Base-by-base conservation (phyloP, 2,888 invertebrate species). In the Macroteleia sp. region DNA sequence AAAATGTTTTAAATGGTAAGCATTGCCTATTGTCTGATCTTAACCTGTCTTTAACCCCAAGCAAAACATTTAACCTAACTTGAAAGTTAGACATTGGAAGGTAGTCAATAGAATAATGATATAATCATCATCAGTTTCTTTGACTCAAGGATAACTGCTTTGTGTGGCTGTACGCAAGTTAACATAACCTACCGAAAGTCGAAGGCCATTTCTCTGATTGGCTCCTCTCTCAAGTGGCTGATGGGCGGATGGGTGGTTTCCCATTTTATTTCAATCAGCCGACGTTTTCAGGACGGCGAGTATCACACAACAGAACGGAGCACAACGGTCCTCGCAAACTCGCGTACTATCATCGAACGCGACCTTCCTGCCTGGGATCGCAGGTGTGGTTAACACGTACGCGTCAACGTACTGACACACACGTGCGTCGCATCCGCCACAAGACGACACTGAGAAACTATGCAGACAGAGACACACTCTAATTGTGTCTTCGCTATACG, bases 221-320 rank as follows among this genome's bases (percentile, higher is more conserved):
- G 88, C 86, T 80, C 94, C 94, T 91, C 95, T 93, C 90, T 96
- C 96, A 91, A 96, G 93, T 85, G 96, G 96, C 92, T 96, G 95
- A 92, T 96, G 96, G 88, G 96, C 95, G 84, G 96, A 96, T 88
- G 96, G 95, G 92, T 96, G 96, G 92, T 96, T 96, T 88, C 96
- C 96, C 96, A 96, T 96, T 85, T 85, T 74, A 62, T 61, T 64
- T 67, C 64, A 61, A 62, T 59, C 42, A 54, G 64, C 25, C 80
- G 79, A 88, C 86, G 88, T 87, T 88, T 88, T 88, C 85, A 79
- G 83, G 28, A 83, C 80, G 85, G 79, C 71, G 67, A 85, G 79
- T 86, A 86, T 44, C 42, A 34, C 32, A 74, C 82, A 84, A 80
- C 83, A 77, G 80, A 84, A 83, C 79, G 78, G 71, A 77, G 76